Evolutionary conservation across 2,113 vertebrate genomes (phyloP), one percentile per base, ranked within the genome.

Genomic region (Centropristis striata): DNA sequence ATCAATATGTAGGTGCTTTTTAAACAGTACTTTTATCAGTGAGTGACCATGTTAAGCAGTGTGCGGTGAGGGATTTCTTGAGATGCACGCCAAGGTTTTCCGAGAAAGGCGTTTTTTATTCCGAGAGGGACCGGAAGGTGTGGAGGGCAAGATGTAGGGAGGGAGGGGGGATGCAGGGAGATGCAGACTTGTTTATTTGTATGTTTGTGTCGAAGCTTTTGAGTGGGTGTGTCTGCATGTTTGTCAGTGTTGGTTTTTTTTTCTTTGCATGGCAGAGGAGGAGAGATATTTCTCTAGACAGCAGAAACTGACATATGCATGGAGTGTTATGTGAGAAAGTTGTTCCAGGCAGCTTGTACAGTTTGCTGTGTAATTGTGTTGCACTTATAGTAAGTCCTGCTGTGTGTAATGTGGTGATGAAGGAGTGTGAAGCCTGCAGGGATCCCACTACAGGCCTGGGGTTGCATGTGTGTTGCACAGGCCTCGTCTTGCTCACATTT

Each of bases 1-100:
- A 88, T 92, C 89, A 69, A 91, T 87, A 86, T 75, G 85, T 20
- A 81, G 84, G 85, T 46, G 60, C 74, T 81, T 78, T 80, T 60
- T 66, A 75, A 90, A 77, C 28, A 63, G 68, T 81, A 21, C 89
- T 87, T 86, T 78, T 63, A 84, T 75, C 80, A 73, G 67, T 12
- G 12, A 60, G 77, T 66, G 79, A 76, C 79, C 42, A 4, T 21
- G 82, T 83, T 75, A 57, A 83, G 70, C 78, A 81, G 84, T 65
- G 1, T 54, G 74, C 65, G 37, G 61, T 20, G 41, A 81, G 78
- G 72, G 71, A 79, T 74, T 80, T 75, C 63, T 78, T 1, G 57
- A 86, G 66, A 89, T 73, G 81, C 71, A 84, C 36, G 71, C 67
- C 75, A 55, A 80, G 73, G 68, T 54, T 86, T 88, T 87, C 68